A percentile compares a stretch with the other conserved stretches of the same genome.
Conservation (phyloP, 2,113 vertebrate genomes). For the Scartelaos histophorus region DNA sequence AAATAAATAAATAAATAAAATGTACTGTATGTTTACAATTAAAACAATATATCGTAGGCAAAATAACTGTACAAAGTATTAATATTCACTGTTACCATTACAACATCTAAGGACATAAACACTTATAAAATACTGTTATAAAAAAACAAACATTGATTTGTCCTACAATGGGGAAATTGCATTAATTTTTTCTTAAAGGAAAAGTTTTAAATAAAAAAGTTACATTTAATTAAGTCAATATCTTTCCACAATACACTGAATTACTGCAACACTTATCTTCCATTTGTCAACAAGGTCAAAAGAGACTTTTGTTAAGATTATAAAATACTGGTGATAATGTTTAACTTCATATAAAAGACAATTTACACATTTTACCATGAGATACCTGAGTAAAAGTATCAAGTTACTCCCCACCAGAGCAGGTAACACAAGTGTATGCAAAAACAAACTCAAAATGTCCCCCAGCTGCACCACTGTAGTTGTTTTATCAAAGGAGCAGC, state of each 20-base stretch:
- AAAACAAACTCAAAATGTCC: constrained; percentile 1
- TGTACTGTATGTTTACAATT: too few species aligned
- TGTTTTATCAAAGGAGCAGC: constrained; percentile 64
- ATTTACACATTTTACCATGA: neutral
- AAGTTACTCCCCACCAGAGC: neutral
- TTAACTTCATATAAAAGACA: neutral
- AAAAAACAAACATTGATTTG: neutral
- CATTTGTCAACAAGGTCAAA: neutral
- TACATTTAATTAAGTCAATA: neutral
- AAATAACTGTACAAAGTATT: neutral
- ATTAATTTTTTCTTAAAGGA: neutral
- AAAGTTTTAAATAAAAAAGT: neutral
- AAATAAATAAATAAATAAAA: too few species aligned
- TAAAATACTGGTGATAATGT: neutral
- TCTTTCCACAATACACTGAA: neutral
- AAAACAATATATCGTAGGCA: neutral
- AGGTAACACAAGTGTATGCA: constrained; percentile 8
- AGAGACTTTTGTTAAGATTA: neutral
- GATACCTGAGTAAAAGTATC: neutral
- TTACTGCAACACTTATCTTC: neutral
- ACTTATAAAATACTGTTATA: neutral
- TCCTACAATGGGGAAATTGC: neutral
- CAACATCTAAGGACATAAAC: neutral
- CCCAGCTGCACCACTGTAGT: constrained; percentile 17
- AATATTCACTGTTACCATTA: neutral